Evolutionary conservation across 1,140 invertebrate species (phyloP).

Genomic region (Drosophila sp.): DNA sequence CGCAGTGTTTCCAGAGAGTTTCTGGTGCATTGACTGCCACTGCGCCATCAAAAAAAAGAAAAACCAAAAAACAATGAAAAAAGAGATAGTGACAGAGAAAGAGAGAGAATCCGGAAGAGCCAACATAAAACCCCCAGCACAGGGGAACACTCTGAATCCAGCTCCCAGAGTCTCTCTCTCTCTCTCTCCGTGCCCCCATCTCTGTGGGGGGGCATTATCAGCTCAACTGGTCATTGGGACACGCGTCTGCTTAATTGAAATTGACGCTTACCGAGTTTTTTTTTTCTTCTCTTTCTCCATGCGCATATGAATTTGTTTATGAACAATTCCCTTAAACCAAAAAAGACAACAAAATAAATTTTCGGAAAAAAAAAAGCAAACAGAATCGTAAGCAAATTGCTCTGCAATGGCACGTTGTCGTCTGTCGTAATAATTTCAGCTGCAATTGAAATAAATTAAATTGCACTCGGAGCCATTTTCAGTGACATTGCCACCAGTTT

Average conservation of each 20-base stretch:
- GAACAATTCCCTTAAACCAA: constrained; percentile 55
- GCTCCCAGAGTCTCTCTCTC: background rate
- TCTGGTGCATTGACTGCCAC: constrained; percentile 34
- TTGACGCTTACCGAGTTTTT: constrained; percentile 68
- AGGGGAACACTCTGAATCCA: background rate
- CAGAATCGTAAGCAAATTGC: constrained; percentile 56
- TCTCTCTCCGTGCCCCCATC: background rate
- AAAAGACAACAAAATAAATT: constrained; percentile 22
- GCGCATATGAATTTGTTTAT: constrained; percentile 68
- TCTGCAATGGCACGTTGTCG: constrained; percentile 67
- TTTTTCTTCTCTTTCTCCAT: constrained; percentile 60
- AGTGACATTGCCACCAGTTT: constrained; percentile 49
- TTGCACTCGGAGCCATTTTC: constrained; percentile 73
- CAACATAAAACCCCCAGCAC: background rate
- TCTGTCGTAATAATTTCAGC: constrained; percentile 73
- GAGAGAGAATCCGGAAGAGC: background rate
- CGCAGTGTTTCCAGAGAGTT: constrained; percentile 29
- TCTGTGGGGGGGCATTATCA: constrained; percentile 39
- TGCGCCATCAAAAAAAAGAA: constrained; percentile 25
- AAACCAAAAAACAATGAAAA: background rate
- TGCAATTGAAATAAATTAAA: constrained; percentile 82
- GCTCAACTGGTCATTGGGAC: constrained; percentile 35
- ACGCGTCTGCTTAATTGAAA: constrained; percentile 77
- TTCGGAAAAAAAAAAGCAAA: constrained; percentile 29
- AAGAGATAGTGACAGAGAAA: background rate